Base-by-base conservation (phyloP, 92 coral and sea anemone species). In the Heliopora coerulea region DNA sequence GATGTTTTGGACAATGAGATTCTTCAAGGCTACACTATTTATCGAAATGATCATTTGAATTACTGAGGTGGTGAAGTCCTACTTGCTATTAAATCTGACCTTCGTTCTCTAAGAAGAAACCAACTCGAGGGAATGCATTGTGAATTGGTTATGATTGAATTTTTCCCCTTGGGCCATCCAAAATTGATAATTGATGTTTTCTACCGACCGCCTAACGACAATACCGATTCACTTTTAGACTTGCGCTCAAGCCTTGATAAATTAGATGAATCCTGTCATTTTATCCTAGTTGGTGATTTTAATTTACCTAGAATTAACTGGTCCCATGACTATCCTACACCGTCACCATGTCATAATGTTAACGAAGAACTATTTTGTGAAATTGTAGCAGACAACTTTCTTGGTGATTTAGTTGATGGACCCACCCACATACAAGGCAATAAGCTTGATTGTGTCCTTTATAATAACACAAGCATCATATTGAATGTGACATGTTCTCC, bases 201-300 rank as follows among this genome's bases (percentile, higher is more conserved):
- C n/a, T 56, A 56, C 28, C 62, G 62, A 56, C 62, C 62, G 25
- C 62, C 62, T 24, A 56, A 56, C 12, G 62, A 56, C 12, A 56
- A 56, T 23, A 56, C 11, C 18, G 62, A 56, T 29, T 56, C 62
- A 23, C 62, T 56, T 23, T 30, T 56, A 3, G 62, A 56, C 11
- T 24, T 56, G 62, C 62, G 25, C 11, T 56, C 62, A 56, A 56
- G 62, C 62, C 62, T 56, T 56, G 62, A 56, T 56, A 56, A 56
- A 56, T 56, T 56, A 19, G 62, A 56, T 56, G 24, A 56, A 56
- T 56, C 62, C 23, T 17, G 31, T 56, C 62, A 29, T 17, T 29
- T 56, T 56, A 56, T 56, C 11, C 62, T 56, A 3, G 62, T 19
- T 30, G 25, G 62, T 17, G 62, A 56, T 56, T 56, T 19, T 56